These are phyloP conservation scores for Intellagama lesueurii DNA, from an alignment of 2,797 vertebrate genomes.

Conservation along the genomic window DNA sequence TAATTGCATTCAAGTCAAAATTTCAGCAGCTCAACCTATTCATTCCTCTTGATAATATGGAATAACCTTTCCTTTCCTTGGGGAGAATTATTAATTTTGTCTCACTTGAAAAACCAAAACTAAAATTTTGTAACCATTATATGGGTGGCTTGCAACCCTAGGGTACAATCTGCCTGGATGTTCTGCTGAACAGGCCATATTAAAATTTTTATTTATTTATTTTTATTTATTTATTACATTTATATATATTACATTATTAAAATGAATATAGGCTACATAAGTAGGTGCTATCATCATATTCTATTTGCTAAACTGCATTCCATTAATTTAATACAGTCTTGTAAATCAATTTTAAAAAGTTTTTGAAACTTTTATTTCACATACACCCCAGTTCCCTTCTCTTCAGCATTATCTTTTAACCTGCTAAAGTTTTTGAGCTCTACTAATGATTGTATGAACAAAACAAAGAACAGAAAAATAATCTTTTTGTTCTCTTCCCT, in stretches of 20 bases:
- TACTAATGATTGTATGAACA: background rate
- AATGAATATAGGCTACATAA: background rate
- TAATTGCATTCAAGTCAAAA: slow-evolving; percentile 12
- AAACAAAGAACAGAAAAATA: background rate
- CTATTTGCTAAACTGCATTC: background rate
- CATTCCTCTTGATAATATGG: slow-evolving; percentile 1
- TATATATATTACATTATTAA: no score
- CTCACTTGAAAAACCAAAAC: background rate
- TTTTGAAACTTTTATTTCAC: background rate
- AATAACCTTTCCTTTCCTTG: background rate
- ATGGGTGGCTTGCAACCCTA: background rate
- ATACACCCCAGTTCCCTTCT: background rate
- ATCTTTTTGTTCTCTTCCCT: background rate
- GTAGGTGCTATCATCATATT: background rate
- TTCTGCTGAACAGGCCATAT: background rate
- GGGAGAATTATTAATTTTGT: background rate
- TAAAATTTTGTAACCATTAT: background rate
- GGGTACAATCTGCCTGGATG: background rate
- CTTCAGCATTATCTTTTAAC: background rate
- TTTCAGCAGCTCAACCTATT: background rate
- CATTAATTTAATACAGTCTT: background rate
- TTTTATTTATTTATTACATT: no score
- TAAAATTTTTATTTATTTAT: no score
- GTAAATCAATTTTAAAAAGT: background rate
- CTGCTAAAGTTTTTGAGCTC: background rate